phyloP scores from a whole-genome alignment of 37 sponge, comb jelly and placozoan genomes.

The Lycopodina hypogea region DNA sequence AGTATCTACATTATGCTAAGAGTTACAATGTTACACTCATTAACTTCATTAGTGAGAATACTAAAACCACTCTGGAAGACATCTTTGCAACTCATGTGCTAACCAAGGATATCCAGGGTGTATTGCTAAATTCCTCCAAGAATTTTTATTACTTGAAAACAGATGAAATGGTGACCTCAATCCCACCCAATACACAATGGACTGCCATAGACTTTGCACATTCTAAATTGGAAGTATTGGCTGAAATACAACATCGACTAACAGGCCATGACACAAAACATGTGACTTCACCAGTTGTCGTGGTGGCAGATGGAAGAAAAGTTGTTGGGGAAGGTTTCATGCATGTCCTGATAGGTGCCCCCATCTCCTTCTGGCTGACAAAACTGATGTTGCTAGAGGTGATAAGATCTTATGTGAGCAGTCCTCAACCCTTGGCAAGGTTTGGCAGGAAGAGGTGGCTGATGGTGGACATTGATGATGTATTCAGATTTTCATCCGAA shows the following conservation, averaged over 20 bases:
- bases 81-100: background rate
- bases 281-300: too few relatives aligned
- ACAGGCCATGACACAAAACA: too few relatives aligned
- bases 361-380: too few relatives aligned
- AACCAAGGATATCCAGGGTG: background rate
- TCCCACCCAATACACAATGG: background rate
- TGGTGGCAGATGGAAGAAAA: too few relatives aligned
- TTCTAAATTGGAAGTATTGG: background rate
- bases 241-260: background rate
- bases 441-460: constrained; percentile 44
- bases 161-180: background rate
- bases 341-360: constrained; percentile 47
- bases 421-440: constrained; percentile 11
- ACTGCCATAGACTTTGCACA: too few relatives aligned
- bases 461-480: too few relatives aligned
- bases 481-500: constrained; percentile 62
- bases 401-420: too few relatives aligned
- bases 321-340: background rate
- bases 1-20: background rate
- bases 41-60: background rate
- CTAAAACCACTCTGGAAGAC: background rate
- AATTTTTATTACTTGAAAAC: constrained; percentile 6
- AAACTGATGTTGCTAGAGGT: too few relatives aligned
- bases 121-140: too few relatives aligned
- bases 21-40: background rate